A percentile compares a stretch with the other conserved stretches of the same genome.
Evolutionary conservation across 2,888 invertebrate species (phyloP).

Genomic region (Drosophila nigritarsus): DNA sequence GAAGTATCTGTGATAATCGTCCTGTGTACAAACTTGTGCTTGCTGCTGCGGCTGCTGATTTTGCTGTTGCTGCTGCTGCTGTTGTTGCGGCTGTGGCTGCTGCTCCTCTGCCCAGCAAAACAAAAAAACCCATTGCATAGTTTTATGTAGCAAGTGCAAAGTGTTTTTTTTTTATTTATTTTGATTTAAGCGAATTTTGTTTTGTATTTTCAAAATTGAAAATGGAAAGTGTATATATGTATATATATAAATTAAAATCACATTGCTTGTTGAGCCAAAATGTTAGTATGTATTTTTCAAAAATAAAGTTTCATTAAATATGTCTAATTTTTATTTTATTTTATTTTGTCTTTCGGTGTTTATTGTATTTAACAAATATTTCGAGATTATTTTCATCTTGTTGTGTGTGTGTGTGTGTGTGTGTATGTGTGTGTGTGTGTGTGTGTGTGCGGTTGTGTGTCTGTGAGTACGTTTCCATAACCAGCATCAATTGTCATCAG

Average conservation of each 20-base stretch:
- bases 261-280: conserved; percentile 33
- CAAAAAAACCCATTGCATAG: conserved; percentile 38
- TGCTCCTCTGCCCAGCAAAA: conserved; percentile 53
- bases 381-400: conserved; percentile 63
- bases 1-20: conserved; percentile 92
- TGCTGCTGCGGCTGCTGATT: conserved; percentile 67
- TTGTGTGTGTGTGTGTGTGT: conserved; percentile 47
- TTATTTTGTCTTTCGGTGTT: conserved; percentile 13
- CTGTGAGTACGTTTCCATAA: conserved; percentile 53
- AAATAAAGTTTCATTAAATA: conserved; percentile 3
- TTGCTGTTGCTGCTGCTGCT: conserved; percentile 8
- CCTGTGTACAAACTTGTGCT: conserved; percentile 87
- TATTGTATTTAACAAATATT: conserved; percentile 58
- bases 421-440: no score
- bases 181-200: conserved; percentile 41
- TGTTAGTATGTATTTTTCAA: conserved; percentile 24
- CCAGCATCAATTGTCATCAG: conserved; percentile 43
- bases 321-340: conserved; percentile 20
- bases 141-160: conserved; percentile 38
- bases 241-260: conserved; percentile 20
- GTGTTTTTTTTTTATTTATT: conserved; percentile 42
- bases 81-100: conserved; percentile 31
- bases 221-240: conserved; percentile 44
- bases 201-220: conserved; percentile 21
- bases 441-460: conserved; percentile 12